A percentile compares a stretch with the other conserved stretches of the same genome.
phyloP scores from a whole-genome alignment of 2,888 invertebrate species.

The Drepana falcataria region DNA sequence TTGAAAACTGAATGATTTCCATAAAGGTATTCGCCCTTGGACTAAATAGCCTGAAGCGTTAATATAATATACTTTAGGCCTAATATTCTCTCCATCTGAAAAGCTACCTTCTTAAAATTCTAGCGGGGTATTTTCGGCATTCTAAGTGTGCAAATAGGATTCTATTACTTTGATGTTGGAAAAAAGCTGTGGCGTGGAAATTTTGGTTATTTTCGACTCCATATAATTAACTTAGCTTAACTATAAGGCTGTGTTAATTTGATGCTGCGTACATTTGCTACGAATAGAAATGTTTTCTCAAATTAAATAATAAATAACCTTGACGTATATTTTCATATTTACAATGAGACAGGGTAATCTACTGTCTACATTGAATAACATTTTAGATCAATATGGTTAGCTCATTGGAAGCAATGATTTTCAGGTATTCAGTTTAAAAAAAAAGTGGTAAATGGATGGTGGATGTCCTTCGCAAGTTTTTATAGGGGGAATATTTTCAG shows the following conservation, averaged over 20 bases:
- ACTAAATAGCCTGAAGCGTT: background rate
- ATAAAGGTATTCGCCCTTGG: no score
- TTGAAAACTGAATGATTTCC: no score
- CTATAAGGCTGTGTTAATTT: background rate
- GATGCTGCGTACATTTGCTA: background rate
- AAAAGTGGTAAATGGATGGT: no score
- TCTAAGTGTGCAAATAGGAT: conserved; percentile 48
- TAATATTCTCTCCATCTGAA: conserved; percentile 7
- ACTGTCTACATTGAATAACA: no score
- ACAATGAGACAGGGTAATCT: no score
- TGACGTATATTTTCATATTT: no score
- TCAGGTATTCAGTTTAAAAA: no score
- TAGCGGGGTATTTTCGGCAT: conserved; percentile 16
- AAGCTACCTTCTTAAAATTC: conserved; percentile 28
- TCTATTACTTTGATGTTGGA: conserved; percentile 39
- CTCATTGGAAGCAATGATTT: no score
- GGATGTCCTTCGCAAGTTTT: no score
- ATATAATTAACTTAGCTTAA: conserved; percentile 11
- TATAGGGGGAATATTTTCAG: no score
- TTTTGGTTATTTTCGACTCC: conserved; percentile 23
- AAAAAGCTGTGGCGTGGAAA: conserved; percentile 14
- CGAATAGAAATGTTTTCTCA: background rate
- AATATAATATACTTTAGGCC: background rate
- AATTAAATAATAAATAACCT: no score
- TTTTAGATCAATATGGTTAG: no score